These are phyloP conservation scores for Lagocephalus sceleratus DNA, from an alignment of 2,797 vertebrate genomes.

Conservation along the genomic window DNA sequence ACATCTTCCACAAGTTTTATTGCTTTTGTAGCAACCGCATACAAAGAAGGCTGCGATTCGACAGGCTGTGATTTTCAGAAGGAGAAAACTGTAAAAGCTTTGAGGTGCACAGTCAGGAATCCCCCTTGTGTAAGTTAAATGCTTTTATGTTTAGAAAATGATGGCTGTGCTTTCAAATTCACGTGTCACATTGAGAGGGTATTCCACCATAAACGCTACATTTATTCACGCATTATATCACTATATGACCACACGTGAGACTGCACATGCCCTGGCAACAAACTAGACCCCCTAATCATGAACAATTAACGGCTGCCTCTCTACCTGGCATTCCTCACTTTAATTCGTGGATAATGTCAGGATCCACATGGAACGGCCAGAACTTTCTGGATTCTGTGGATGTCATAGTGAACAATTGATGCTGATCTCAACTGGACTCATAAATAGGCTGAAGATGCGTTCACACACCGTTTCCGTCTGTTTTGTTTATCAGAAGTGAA, in stretches of 20 bases:
- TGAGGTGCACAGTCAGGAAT: conserved; percentile 59
- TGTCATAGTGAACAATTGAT: neutral
- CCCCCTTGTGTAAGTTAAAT: conserved; percentile 35
- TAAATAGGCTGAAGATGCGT: neutral
- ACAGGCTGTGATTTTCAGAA: conserved; percentile 23
- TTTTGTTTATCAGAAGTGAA: conserved; percentile 43
- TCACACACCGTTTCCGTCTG: conserved; percentile 12
- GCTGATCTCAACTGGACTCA: neutral
- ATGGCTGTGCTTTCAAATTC: neutral
- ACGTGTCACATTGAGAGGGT: conserved; percentile 27
- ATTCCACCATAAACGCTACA: neutral
- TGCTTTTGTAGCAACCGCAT: conserved; percentile 37
- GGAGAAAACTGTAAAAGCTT: conserved; percentile 36
- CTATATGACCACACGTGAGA: conserved; percentile 25
- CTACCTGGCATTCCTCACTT: conserved; percentile 63
- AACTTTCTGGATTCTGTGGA: neutral
- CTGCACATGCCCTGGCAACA: conserved; percentile 49
- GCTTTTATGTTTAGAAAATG: conserved; percentile 13
- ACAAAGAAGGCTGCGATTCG: conserved; percentile 27
- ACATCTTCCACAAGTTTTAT: conserved; percentile 40
- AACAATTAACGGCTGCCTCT: conserved; percentile 51
- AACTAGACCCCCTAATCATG: conserved; percentile 60
- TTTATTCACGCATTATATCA: too few relatives aligned
- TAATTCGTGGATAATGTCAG: conserved; percentile 20
- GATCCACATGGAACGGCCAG: neutral